phyloP scores from a whole-genome alignment of 2,797 vertebrate species.

The Acanthurus leucopareius region DNA sequence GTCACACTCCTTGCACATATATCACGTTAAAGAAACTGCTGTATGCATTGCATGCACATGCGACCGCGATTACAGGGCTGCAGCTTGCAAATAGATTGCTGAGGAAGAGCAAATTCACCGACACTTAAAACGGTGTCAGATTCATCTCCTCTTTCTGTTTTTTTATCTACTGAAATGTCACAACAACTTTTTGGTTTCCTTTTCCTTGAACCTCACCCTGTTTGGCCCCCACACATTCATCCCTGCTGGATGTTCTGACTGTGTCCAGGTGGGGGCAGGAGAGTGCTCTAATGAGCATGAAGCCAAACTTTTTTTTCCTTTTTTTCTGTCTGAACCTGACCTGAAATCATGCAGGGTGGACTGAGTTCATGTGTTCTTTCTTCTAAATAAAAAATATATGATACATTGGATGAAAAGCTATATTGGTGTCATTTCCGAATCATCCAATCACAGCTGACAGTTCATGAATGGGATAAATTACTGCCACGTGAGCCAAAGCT shows the following conservation, averaged over 20 bases:
- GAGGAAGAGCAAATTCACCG: conserved; percentile 12
- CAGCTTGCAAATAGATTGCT: not conserved
- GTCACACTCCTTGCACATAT: conserved; percentile 30
- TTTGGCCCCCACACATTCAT: not conserved
- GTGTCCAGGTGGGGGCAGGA: conserved; percentile 82
- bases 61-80: not conserved
- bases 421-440: conserved; percentile 9
- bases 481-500: not conserved
- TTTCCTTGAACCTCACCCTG: conserved; percentile 21
- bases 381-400: conserved; percentile 33
- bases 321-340: conserved; percentile 58
- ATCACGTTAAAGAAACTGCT: conserved; percentile 22
- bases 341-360: conserved; percentile 64
- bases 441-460: not conserved
- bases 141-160: not conserved
- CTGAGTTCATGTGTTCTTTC: conserved; percentile 56
- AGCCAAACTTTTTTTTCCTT: conserved; percentile 58
- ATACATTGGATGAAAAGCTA: conserved; percentile 16
- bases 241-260: conserved; percentile 53
- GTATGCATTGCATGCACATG: not conserved
- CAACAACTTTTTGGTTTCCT: not conserved
- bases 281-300: conserved; percentile 67
- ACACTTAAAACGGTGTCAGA: not conserved
- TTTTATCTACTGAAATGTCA: conserved; percentile 13
- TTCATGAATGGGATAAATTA: not conserved